Base-by-base conservation (phyloP, 2,888 invertebrate genomes). In the Calameuta idolon region DNA sequence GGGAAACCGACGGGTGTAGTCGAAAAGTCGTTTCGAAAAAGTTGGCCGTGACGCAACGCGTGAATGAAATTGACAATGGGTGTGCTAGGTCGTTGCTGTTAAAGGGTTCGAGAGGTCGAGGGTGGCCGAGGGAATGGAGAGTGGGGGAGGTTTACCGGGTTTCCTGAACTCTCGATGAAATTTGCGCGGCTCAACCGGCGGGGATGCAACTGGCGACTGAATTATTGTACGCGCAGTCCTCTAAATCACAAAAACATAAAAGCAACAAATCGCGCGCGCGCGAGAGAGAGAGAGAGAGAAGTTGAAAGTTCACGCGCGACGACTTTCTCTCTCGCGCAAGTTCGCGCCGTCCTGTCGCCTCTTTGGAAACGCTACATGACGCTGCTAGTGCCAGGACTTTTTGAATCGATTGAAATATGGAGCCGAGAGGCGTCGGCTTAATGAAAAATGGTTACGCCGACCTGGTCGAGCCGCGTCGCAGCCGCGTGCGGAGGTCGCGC, bases 331-430 rank as follows among this genome's bases (percentile, higher is more conserved):
- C 78, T 74, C 79, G 40, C 75, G 77, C 75, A 75, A 76, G 69
- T 69, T 40, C 55, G 75, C 75, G 78, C 73, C 73, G 79, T 73
- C 55, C 73, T 71, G 79, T 74, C 77, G 77, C 69, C 73, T 75
- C 40, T 75, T 77, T 73, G 77, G 76, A 73, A 33, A 3, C 69
- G 75, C 75, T 34, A 76, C 76, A 77, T 75, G 55, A 40, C 40
- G 80, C 80, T 30, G 71, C 71, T 78, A 81, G 75, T 80, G 79
- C 80, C 82, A 85, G 83, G 81, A 81, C 82, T 88, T 88, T 87
- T 86, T 83, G 83, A 87, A 86, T 83, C 87, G 88, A 89, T 89
- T 87, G 87, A 89, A 89, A 89, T 89, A 87, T 88, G 84, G 87
- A 85, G 83, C 81, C 82, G 77, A 78, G 81, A 80, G 81, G 77